Conservation (phyloP, 2,113 vertebrate species). For the Malaclemys terrapin region DNA sequence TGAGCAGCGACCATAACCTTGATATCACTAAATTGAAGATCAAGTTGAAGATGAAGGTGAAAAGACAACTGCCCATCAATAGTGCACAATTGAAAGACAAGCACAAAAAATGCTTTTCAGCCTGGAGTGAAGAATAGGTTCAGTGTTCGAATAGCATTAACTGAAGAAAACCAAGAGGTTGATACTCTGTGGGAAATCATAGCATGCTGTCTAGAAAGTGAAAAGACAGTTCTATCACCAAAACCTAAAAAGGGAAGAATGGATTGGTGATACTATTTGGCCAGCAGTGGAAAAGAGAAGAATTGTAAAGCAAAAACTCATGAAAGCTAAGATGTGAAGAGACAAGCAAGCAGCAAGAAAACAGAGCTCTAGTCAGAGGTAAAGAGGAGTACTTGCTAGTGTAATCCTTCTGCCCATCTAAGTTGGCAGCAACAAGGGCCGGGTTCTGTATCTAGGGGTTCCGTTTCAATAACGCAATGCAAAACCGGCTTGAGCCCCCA, state of each 20-base stretch:
- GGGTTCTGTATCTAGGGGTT: too few species aligned
- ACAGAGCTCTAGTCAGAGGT: neutral
- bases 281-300: neutral
- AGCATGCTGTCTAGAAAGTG: neutral
- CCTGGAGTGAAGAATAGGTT: neutral
- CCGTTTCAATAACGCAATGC: too few species aligned
- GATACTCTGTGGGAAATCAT: neutral
- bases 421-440: too few species aligned
- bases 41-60: neutral
- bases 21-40: neutral
- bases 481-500: too few species aligned
- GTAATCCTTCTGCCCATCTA: too few species aligned
- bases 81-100: neutral
- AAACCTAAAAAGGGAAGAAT: neutral
- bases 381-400: neutral
- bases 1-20: neutral
- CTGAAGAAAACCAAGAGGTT: neutral
- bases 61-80: neutral
- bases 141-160: neutral
- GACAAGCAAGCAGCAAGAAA: neutral
- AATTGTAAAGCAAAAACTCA: neutral
- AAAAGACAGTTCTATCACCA: neutral
- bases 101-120: neutral
- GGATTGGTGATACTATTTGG: neutral
- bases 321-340: neutral